Conservation (phyloP, 2,888 invertebrate genomes). For the Brachyptera putata region DNA sequence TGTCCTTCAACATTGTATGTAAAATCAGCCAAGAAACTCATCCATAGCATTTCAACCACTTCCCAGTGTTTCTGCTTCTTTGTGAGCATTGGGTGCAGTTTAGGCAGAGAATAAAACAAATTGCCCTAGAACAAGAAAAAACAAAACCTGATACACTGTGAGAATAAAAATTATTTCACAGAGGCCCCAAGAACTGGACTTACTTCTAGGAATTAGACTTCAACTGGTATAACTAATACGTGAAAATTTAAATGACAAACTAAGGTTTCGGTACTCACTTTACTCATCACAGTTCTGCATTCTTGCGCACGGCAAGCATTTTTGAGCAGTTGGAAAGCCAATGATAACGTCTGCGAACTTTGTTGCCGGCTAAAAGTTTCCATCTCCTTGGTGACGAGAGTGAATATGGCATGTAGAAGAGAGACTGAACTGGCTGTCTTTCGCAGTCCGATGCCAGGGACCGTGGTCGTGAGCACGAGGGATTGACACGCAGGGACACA, state of each 20-base stretch:
- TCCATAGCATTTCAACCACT: slow-evolving; percentile 50
- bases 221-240: too few species aligned
- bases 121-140: slow-evolving; percentile 43
- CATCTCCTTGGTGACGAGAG: slow-evolving; percentile 50
- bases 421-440: slow-evolving; percentile 50
- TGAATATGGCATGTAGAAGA: slow-evolving; percentile 50
- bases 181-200: too few species aligned
- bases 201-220: too few species aligned
- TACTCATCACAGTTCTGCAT: slow-evolving; percentile 56
- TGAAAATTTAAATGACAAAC: too few species aligned
- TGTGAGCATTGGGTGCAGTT: slow-evolving; percentile 51
- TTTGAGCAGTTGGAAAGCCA: slow-evolving; percentile 49
- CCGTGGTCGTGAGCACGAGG: slow-evolving; percentile 49
- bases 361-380: slow-evolving; percentile 48
- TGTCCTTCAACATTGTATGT: slow-evolving; percentile 55
- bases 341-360: slow-evolving; percentile 45
- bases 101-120: slow-evolving; percentile 47
- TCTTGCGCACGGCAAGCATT: slow-evolving; percentile 56
- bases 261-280: too few species aligned
- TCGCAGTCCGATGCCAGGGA: slow-evolving; percentile 50
- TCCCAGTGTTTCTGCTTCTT: slow-evolving; percentile 53
- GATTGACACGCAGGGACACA: slow-evolving; percentile 55
- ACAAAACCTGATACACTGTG: too few species aligned
- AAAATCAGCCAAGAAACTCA: slow-evolving; percentile 51
- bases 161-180: not conserved